These are phyloP conservation scores for Drosophila athabasca DNA, from an alignment of 1,140 invertebrate species.

Conservation along the genomic window DNA sequence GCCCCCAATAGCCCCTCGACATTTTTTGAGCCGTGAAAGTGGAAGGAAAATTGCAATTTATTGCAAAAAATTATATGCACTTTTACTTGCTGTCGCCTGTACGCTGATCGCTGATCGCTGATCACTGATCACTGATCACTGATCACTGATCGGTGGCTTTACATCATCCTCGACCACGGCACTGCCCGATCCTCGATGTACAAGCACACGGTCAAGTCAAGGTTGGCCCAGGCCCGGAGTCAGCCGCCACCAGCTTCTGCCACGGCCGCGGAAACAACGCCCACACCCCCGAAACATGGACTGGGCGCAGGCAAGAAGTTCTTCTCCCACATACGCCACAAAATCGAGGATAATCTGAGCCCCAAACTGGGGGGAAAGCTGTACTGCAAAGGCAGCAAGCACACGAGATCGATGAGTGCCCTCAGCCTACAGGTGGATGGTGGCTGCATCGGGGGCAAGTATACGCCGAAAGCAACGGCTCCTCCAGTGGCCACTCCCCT, in stretches of 20 bases:
- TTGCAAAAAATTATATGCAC: conserved; percentile 66
- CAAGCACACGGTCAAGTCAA: conserved; percentile 74
- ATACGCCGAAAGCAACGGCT: conserved; percentile 54
- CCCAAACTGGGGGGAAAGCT: conserved; percentile 73
- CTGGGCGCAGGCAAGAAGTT: conserved; percentile 73
- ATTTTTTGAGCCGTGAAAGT: conserved; percentile 63
- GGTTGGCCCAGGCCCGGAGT: conserved; percentile 61
- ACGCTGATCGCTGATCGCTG: conserved; percentile 1
- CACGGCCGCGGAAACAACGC: neutral
- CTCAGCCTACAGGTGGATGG: conserved; percentile 52
- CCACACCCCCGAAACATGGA: conserved; percentile 26
- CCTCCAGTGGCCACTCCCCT: neutral
- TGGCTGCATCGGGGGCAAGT: conserved; percentile 72
- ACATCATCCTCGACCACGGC: conserved; percentile 15
- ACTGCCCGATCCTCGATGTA: conserved; percentile 52
- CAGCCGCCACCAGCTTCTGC: conserved; percentile 35
- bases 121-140: conserved; percentile 4
- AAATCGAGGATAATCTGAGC: conserved; percentile 80
- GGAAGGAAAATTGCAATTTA: conserved; percentile 67
- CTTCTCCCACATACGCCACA: conserved; percentile 77
- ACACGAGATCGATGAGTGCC: conserved; percentile 75
- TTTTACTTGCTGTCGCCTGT: conserved; percentile 58
- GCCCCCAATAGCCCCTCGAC: conserved; percentile 29
- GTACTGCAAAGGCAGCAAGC: conserved; percentile 73
- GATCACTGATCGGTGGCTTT: conserved; percentile 34